Evolutionary conservation across 2,888 invertebrate species (phyloP), one percentile per base, ranked within the genome.

Genomic region (Empis stercorea): DNA sequence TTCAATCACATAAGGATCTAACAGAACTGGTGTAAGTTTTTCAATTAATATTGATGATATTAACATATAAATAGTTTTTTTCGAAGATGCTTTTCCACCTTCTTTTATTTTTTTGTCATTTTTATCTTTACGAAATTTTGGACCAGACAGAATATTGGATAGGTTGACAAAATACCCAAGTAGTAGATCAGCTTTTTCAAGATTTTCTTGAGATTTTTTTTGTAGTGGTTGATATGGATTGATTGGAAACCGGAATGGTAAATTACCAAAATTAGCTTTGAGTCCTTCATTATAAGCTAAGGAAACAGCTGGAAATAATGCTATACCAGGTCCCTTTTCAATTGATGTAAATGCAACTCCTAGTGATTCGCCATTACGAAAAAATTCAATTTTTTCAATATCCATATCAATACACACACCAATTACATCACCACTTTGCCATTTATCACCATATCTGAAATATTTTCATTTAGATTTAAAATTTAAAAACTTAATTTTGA

Each of bases 341-440:
- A 88, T 76, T 48, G 77, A 75, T 38, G 74, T 73, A 58, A 87
- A 89, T 0, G 88, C 87, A 44, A 76, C 64, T 0, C 87, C 87
- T 64, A 88, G 67, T 0, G 76, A 73, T n/a, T 73, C 71, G 0
- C 89, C 88, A 66, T 89, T 88, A 55, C 87, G 82, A 65, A 51
- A 64, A 53, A 64, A 87, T 59, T 80, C 78, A 50, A 87, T 72
- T 2, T 70, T 73, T 10, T 83, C 83, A 17, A 72, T 73, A 53
- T 87, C 84, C 62, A 87, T 67, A 62, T 89, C 84, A 23, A 88
- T 69, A 48, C 83, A 80, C 55, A 81, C 76, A 0, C 81, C 81
- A 48, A 88, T 86, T 44, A 87, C 80, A 66, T 89, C 89, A 15
- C 87, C 88, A n/a, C 80, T 78, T 53, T 83, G 71, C 88, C 88